phyloP scores from a whole-genome alignment of 2,797 vertebrate species.

The Pangasius krempfi region DNA sequence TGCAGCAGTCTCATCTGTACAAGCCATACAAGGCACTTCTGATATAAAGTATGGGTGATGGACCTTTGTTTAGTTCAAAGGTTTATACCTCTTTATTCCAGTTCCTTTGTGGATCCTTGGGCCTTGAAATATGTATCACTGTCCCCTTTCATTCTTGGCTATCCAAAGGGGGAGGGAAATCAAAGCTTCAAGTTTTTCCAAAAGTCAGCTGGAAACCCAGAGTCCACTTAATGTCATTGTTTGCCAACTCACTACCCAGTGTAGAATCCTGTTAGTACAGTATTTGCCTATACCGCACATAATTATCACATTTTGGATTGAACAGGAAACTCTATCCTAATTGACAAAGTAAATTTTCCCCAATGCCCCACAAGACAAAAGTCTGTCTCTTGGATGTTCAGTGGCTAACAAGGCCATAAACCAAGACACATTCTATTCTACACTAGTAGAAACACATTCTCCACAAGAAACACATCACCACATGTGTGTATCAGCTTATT shows the following conservation, averaged over 20 bases:
- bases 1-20: conserved; percentile 73
- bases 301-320: neutral
- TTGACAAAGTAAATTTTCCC: neutral
- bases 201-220: conserved; percentile 87
- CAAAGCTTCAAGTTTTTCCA: conserved; percentile 87
- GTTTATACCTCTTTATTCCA: conserved; percentile 97
- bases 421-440: neutral
- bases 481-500: conserved; percentile 3
- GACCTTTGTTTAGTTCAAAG: conserved; percentile 99
- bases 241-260: conserved; percentile 74
- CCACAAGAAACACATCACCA: neutral
- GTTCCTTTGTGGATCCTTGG: conserved; percentile 93
- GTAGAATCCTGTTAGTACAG: conserved; percentile 19
- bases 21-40: conserved; percentile 85
- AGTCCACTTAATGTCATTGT: conserved; percentile 78
- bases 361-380: neutral
- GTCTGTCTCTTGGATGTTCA: neutral
- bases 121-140: conserved; percentile 99
- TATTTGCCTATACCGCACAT: neutral
- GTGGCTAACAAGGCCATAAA: neutral
- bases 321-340: neutral
- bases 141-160: conserved; percentile 95
- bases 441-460: too few relatives aligned
- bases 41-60: conserved; percentile 86
- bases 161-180: conserved; percentile 84